These are phyloP conservation scores for Leptinotarsa haldemani DNA, from an alignment of 2,888 invertebrate species.

Conservation along the genomic window DNA sequence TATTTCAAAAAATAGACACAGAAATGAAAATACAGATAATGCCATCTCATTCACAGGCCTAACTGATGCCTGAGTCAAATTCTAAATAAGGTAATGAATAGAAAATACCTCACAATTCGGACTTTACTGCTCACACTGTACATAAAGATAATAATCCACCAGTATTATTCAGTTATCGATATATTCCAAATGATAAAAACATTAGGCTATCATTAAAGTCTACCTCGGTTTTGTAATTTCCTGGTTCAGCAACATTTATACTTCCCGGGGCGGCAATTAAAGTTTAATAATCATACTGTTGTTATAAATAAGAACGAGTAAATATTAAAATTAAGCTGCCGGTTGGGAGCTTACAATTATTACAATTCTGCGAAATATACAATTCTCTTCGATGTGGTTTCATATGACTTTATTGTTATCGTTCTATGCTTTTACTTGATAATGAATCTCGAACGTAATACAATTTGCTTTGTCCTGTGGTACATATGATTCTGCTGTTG, in stretches of 20 bases:
- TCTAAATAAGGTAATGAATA: no score
- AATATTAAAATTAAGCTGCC: slow-evolving; percentile 11
- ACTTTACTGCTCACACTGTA: no score
- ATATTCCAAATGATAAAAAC: background rate
- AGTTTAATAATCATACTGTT: slow-evolving; percentile 9
- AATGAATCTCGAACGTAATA: background rate
- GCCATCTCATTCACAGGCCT: no score
- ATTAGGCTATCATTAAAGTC: background rate
- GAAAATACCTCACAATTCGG: no score
- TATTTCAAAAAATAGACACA: no score
- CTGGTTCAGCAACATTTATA: slow-evolving; percentile 1
- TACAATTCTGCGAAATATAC: slow-evolving; percentile 1
- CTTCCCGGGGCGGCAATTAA: slow-evolving; percentile 1
- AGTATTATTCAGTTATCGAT: background rate
- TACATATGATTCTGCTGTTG: background rate
- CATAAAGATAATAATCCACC: no score
- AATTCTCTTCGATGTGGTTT: background rate
- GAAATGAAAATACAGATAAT: no score
- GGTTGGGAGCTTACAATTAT: slow-evolving; percentile 6
- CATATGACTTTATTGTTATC: background rate
- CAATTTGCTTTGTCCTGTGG: background rate
- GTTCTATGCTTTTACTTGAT: slow-evolving; percentile 4
- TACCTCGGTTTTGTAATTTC: slow-evolving; percentile 6
- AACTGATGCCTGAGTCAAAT: no score
- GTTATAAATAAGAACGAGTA: background rate